Percentiles rank a stretch among this genome's conserved stretches.
phyloP scores from a whole-genome alignment of 2,113 vertebrate species.

The Murina feae region DNA sequence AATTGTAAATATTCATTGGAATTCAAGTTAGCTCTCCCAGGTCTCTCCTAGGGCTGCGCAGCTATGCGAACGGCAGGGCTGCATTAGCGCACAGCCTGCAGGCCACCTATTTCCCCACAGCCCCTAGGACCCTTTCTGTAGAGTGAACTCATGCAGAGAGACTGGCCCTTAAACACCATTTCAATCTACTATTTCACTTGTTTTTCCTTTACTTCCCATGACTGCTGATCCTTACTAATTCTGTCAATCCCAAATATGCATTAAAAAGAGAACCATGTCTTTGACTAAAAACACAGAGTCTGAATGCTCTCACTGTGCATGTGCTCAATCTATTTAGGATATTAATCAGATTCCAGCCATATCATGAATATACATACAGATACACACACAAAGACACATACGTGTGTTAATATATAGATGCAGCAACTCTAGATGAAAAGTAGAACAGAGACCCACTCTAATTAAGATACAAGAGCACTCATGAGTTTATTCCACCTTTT shows the following conservation, averaged over 20 bases:
- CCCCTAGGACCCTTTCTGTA: slow-evolving; percentile 66
- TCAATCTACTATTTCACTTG: slow-evolving; percentile 55
- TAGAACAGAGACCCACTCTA: not conserved
- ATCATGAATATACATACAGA: not conserved
- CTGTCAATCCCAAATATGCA: slow-evolving; percentile 53
- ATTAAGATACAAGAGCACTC: not conserved
- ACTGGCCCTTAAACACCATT: slow-evolving; percentile 65
- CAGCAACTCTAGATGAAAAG: not conserved
- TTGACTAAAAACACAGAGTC: slow-evolving; percentile 32
- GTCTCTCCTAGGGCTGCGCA: slow-evolving; percentile 77
- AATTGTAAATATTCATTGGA: slow-evolving; percentile 85
- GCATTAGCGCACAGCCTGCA: slow-evolving; percentile 72
- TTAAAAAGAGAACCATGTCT: slow-evolving; percentile 52
- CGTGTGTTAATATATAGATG: not conserved
- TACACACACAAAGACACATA: not conserved
- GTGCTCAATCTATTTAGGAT: slow-evolving; percentile 19
- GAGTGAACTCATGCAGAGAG: slow-evolving; percentile 58
- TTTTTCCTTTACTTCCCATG: slow-evolving; percentile 69
- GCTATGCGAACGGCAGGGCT: slow-evolving; percentile 80
- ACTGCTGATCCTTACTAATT: slow-evolving; percentile 57
- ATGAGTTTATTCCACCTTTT: not conserved
- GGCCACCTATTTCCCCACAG: slow-evolving; percentile 70
- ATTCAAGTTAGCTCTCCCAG: slow-evolving; percentile 78
- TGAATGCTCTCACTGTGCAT: slow-evolving; percentile 25
- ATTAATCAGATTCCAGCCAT: slow-evolving; percentile 44